phyloP scores from a whole-genome alignment of 2,797 vertebrate genomes.

The Menidia menidia region DNA sequence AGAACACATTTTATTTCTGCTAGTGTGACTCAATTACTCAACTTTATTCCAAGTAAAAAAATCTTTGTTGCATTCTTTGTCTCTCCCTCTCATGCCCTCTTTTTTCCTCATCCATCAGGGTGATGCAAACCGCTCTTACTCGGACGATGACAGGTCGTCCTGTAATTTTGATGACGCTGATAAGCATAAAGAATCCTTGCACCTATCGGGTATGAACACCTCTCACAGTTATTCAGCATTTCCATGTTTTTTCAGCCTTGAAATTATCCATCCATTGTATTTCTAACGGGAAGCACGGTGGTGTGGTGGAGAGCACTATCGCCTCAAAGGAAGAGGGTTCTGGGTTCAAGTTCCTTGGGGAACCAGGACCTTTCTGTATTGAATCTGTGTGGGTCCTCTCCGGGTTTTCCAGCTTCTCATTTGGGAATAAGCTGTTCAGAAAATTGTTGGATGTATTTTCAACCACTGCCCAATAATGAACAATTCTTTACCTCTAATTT shows the following conservation, averaged over 20 bases:
- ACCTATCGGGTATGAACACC: conserved; percentile 85
- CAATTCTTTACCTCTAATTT: background rate
- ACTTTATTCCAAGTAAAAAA: conserved; percentile 8
- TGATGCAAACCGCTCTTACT: conserved; percentile 95
- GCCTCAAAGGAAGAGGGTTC: too few species aligned
- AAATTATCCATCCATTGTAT: background rate
- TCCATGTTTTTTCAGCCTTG: conserved; percentile 16
- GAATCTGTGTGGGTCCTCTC: too few species aligned
- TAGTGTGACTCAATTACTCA: too few species aligned
- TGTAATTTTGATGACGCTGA: conserved; percentile 93
- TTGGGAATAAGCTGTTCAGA: too few species aligned
- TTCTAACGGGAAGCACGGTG: too few species aligned
- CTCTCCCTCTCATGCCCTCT: background rate
- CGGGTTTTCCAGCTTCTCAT: too few species aligned
- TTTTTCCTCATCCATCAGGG: conserved; percentile 79
- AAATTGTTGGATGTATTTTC: background rate
- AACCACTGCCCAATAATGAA: background rate
- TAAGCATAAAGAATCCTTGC: conserved; percentile 88
- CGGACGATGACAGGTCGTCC: conserved; percentile 94
- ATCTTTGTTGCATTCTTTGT: background rate
- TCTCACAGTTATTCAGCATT: background rate
- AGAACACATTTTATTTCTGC: too few species aligned
- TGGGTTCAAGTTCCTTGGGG: too few species aligned
- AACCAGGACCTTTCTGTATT: too few species aligned
- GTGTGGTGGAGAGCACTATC: too few species aligned